Conservation (phyloP, 2,888 invertebrate genomes). For the Tuberolachnus salignus region DNA sequence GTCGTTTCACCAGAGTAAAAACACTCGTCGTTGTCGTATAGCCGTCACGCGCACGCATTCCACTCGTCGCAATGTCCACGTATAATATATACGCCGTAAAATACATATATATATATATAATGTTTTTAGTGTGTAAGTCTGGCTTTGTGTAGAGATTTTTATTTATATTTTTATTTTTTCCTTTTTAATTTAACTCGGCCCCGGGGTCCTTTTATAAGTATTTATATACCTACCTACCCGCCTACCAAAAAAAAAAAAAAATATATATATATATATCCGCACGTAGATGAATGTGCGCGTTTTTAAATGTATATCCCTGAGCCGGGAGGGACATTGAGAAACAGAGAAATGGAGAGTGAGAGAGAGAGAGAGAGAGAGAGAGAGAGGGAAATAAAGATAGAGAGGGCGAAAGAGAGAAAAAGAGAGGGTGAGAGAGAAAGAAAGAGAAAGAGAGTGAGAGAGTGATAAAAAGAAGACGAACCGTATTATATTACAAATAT, state of each 20-base stretch:
- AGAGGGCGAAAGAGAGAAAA: too few relatives aligned
- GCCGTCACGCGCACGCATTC: conserved; percentile 4
- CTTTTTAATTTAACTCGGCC: conserved; percentile 20
- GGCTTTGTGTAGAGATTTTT: not conserved
- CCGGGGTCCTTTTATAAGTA: conserved; percentile 1
- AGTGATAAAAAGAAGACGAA: too few relatives aligned
- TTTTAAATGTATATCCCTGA: not conserved
- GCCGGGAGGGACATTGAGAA: too few relatives aligned
- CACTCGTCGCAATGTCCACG: not conserved
- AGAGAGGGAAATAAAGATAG: too few relatives aligned
- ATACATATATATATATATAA: not conserved
- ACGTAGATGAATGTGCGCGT: not conserved
- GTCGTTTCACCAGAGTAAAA: not conserved
- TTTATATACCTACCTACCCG: not conserved
- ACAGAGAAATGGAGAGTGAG: too few relatives aligned
- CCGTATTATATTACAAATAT: too few relatives aligned
- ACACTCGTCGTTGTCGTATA: not conserved
- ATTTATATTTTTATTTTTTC: not conserved
- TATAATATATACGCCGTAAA: not conserved
- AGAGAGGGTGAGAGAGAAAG: too few relatives aligned
- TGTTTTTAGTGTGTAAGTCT: not conserved
- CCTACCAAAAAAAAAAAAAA: too few relatives aligned
- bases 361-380: too few relatives aligned
- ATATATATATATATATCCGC: not conserved
- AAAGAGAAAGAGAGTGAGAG: too few relatives aligned